Evolutionary conservation across 2,888 invertebrate species (phyloP), one percentile per base, ranked within the genome.

Genomic region (Ectropis crepuscularia): DNA sequence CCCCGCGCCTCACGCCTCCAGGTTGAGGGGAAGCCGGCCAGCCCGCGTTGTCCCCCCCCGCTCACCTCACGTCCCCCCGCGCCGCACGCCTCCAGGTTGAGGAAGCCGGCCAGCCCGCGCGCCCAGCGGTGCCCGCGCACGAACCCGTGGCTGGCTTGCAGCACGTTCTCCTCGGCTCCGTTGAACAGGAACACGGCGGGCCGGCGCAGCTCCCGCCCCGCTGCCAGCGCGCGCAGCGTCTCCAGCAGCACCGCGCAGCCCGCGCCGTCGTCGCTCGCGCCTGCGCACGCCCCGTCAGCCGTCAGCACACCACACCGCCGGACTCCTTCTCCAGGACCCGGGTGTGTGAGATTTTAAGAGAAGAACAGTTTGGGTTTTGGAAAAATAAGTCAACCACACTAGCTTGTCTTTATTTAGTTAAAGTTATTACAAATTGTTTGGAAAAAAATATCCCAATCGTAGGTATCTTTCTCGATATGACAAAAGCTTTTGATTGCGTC

Each of bases 111-210:
- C 76, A 94, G 92, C 71, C 95, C 91, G 70, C 93, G 91, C 0
- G 96, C 96, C 98, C 97, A 98, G 83, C 90, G 94, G 89, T 99
- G 98, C 77, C 96, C 95, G 5, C 97, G 97, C 82, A 98, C 96
- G 89, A 98, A 98, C 46, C 97, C 98, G 93, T 98, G 98, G 61
- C 97, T 96, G 72, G 83, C 88, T 94, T 97, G 97, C 89, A 97
- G 93, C 81, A 97, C 95, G 91, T 97, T 97, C 92, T 98, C 98
- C 90, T 98, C 98, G 57, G 97, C 98, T 67, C 98, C 98, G 89
- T 98, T 98, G 86, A 98, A 96, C 69, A 98, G 94, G 87, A 98
- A 96, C 71, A 98, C 93, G 68, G 97, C 94, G 86, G 95, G 96
- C 88, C 96, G 96, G 57, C 94, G 94, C 68, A 97, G 93, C 71